Evolutionary conservation across 2,797 vertebrate species (phyloP).

Genomic region (Sebastes hopkinsi): DNA sequence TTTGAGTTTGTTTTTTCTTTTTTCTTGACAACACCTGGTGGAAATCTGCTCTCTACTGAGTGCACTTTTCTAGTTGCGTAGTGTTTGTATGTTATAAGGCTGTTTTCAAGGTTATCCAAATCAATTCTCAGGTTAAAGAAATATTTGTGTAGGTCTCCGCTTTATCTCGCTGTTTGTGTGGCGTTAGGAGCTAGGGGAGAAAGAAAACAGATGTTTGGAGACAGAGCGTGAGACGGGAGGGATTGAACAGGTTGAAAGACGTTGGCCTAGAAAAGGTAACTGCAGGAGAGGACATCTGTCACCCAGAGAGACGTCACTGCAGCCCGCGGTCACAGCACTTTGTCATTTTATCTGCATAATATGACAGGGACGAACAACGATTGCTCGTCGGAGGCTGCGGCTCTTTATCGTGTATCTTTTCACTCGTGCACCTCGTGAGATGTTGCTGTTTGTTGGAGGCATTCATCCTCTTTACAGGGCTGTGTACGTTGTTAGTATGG

Average conservation of each 20-base stretch:
- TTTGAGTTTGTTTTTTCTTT: too few relatives aligned
- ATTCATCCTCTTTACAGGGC: not conserved
- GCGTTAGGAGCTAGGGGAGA: too few relatives aligned
- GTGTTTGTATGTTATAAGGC: too few relatives aligned
- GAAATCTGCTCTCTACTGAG: too few relatives aligned
- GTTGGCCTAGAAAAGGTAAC: not conserved
- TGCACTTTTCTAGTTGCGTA: too few relatives aligned
- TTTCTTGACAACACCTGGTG: too few relatives aligned
- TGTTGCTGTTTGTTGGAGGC: not conserved
- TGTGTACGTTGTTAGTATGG: constrained; percentile 2
- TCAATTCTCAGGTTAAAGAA: not conserved
- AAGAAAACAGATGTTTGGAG: not conserved
- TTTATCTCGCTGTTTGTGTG: not conserved
- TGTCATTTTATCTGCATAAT: constrained; percentile 21
- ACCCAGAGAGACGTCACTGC: not conserved
- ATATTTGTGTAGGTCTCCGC: not conserved
- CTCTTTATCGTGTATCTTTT: not conserved
- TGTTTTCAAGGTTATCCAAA: not conserved
- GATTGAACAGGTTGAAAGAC: not conserved
- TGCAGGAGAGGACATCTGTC: constrained; percentile 33
- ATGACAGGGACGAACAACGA: not conserved
- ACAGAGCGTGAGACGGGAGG: not conserved
- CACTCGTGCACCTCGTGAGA: not conserved
- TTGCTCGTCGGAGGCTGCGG: not conserved
- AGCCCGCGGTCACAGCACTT: not conserved